Conservation (phyloP, 2,113 vertebrate species). For the Atlantisia rogersi region DNA sequence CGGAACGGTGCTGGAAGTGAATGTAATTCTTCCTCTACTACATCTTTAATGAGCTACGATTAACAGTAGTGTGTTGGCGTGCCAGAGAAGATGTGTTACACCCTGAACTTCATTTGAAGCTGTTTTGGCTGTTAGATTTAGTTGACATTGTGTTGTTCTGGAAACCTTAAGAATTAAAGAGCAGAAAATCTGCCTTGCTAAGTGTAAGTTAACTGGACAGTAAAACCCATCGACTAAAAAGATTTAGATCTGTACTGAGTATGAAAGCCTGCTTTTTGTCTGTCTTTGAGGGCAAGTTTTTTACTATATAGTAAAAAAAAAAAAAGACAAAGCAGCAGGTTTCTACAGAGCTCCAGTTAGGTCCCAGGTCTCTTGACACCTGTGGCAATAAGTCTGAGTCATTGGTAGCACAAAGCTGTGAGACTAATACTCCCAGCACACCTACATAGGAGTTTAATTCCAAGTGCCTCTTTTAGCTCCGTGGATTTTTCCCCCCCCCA, state of each 20-base stretch:
- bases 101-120: constrained; percentile 50
- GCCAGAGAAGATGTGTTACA: constrained; percentile 54
- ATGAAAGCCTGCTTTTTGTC: not conserved
- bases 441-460: constrained; percentile 11
- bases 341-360: not conserved
- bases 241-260: not conserved
- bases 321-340: not conserved
- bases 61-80: constrained; percentile 67
- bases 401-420: not conserved
- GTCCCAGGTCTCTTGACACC: constrained; percentile 26
- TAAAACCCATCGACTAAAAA: not conserved
- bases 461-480: constrained; percentile 5
- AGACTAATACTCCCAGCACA: constrained; percentile 8
- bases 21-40: constrained; percentile 66
- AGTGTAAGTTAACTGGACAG: not conserved
- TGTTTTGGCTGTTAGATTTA: not conserved
- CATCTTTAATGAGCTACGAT: constrained; percentile 70
- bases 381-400: constrained; percentile 55
- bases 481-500: not conserved
- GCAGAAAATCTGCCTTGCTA: constrained; percentile 6
- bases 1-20: constrained; percentile 60
- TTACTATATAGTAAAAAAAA: not conserved
- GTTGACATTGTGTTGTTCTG: not conserved
- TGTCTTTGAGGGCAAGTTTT: not conserved
- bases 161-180: not conserved